These are phyloP conservation scores for Lycocerus yunnanus DNA, from an alignment of 2,888 invertebrate genomes.

Conservation along the genomic window DNA sequence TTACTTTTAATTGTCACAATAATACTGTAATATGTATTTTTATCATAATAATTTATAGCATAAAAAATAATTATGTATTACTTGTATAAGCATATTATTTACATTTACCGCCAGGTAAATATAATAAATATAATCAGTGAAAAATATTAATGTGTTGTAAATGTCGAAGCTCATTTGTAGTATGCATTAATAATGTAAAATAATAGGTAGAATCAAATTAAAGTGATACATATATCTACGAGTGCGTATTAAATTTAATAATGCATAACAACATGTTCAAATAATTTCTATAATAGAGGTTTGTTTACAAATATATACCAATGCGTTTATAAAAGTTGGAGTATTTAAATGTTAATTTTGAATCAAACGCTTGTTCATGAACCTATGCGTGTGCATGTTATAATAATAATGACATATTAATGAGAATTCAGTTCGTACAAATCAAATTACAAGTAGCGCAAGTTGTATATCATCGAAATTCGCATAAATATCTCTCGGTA, in stretches of 20 bases:
- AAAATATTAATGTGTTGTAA: background rate
- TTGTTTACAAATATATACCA: background rate
- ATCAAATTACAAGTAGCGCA: slow-evolving; percentile 46
- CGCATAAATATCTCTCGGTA: slow-evolving; percentile 42
- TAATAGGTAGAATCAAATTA: background rate
- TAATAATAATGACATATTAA: slow-evolving; percentile 46
- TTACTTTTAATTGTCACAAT: background rate
- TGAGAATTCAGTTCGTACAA: slow-evolving; percentile 45
- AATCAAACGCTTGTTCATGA: slow-evolving; percentile 24
- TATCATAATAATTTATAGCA: background rate
- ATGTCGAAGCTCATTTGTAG: background rate
- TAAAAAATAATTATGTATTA: too few species aligned
- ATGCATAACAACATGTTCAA: slow-evolving; percentile 1
- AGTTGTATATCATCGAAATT: slow-evolving; percentile 42
- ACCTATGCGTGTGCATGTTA: slow-evolving; percentile 19
- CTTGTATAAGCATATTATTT: background rate
- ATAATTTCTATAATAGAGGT: background rate
- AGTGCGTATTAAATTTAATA: slow-evolving; percentile 17
- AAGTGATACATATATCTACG: background rate
- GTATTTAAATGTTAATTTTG: background rate
- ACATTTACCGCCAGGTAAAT: background rate
- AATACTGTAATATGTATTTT: background rate
- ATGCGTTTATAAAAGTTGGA: background rate
- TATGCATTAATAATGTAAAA: background rate
- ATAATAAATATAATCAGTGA: background rate